Percentiles rank a stretch among this genome's conserved stretches.
Evolutionary conservation across 2,797 vertebrate genomes (phyloP).

Genomic region (Tangara arthus): DNA sequence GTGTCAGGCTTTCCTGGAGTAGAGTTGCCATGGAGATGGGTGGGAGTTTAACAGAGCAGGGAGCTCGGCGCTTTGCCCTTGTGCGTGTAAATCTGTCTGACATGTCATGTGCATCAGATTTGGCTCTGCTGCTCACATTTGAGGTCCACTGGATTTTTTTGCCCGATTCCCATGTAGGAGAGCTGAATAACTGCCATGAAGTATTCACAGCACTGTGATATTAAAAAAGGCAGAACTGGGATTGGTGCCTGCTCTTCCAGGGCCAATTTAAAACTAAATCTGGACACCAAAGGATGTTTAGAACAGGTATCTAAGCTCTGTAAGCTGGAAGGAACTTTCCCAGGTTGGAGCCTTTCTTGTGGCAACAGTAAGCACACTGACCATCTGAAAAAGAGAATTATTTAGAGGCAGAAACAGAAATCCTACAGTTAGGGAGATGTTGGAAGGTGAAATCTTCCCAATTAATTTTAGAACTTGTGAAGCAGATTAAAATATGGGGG

Average conservation of each 20-base stretch:
- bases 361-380: background rate
- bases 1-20: background rate
- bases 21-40: constrained; percentile 12
- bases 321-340: background rate
- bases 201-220: background rate
- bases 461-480: background rate
- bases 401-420: background rate
- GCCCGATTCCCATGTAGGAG: accelerated
- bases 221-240: background rate
- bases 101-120: background rate
- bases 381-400: background rate
- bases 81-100: background rate
- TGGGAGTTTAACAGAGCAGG: background rate
- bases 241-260: background rate
- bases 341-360: background rate
- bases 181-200: background rate
- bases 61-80: accelerated
- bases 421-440: background rate
- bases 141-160: background rate
- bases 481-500: background rate
- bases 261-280: background rate
- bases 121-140: background rate
- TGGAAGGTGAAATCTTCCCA: background rate
- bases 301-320: background rate
- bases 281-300: background rate